These are phyloP conservation scores for Acropora tenuis DNA, from an alignment of 64 coral and sea anemone genomes.

Conservation along the genomic window DNA sequence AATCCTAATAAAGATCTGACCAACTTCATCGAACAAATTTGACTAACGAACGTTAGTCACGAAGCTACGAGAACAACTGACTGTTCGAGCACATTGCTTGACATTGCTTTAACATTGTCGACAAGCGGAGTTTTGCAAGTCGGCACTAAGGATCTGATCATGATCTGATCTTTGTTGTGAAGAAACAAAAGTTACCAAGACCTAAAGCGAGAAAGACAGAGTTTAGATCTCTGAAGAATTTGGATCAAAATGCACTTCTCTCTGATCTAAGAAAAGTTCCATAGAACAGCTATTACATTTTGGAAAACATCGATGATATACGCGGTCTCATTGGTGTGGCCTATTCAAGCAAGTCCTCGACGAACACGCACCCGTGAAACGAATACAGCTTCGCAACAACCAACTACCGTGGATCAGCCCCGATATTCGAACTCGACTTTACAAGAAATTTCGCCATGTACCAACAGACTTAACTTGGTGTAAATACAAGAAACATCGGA, in stretches of 20 bases:
- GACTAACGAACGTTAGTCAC: too few species aligned
- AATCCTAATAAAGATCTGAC: too few species aligned
- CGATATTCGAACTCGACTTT: too few species aligned
- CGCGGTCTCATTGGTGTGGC: constrained; percentile 45
- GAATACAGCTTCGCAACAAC: neutral
- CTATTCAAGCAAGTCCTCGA: constrained; percentile 51
- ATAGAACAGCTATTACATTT: constrained; percentile 49
- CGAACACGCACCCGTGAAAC: constrained; percentile 42
- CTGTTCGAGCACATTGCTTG: too few species aligned
- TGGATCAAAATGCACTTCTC: neutral
- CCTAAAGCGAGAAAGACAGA: constrained; percentile 27
- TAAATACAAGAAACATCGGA: too few species aligned
- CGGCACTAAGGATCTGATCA: neutral
- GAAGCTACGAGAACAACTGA: too few species aligned
- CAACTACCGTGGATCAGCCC: constrained; percentile 37
- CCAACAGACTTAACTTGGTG: too few species aligned
- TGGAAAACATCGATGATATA: constrained; percentile 54
- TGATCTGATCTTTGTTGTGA: constrained; percentile 47
- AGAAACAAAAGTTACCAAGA: constrained; percentile 42
- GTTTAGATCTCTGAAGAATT: constrained; percentile 46
- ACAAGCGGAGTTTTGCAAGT: too few species aligned
- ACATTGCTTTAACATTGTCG: too few species aligned
- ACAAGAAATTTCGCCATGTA: too few species aligned
- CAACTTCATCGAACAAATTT: too few species aligned
- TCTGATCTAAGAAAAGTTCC: constrained; percentile 37